Conservation (phyloP, 2,797 vertebrate species). For the Morelia viridis region DNA sequence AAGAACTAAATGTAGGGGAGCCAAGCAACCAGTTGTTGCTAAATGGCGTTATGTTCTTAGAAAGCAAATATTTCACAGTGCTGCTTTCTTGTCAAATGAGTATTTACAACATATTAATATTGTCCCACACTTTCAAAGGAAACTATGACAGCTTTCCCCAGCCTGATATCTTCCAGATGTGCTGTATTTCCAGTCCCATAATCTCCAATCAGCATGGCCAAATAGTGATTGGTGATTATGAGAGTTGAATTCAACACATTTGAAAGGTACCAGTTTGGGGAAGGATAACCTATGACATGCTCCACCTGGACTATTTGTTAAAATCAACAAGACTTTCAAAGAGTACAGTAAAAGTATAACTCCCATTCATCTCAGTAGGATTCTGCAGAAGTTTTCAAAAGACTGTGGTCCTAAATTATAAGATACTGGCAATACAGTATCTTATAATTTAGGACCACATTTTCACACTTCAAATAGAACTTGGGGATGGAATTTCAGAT, state of each 20-base stretch:
- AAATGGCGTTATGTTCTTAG: rapidly evolving
- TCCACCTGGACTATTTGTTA: background rate
- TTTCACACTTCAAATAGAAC: background rate
- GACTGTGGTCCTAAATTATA: background rate
- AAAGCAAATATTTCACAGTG: rapidly evolving
- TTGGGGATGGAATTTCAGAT: background rate
- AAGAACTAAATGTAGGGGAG: background rate
- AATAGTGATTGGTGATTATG: background rate
- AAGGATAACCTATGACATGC: background rate
- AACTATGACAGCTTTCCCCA: background rate
- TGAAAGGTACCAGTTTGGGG: background rate
- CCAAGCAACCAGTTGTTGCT: rapidly evolving
- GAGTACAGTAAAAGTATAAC: background rate
- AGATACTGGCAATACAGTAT: background rate
- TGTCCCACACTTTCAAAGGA: background rate
- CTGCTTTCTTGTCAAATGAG: background rate
- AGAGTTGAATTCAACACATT: background rate
- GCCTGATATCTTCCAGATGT: background rate
- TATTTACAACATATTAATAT: background rate
- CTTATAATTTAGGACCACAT: too few relatives aligned
- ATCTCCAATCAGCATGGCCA: background rate
- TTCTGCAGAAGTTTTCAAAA: background rate
- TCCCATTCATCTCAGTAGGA: background rate
- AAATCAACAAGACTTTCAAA: background rate
- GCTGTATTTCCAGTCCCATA: background rate